Percentiles rank a stretch among this genome's conserved stretches.
phyloP scores from a whole-genome alignment of 2,113 vertebrate genomes.

The Platichthys stellatus region DNA sequence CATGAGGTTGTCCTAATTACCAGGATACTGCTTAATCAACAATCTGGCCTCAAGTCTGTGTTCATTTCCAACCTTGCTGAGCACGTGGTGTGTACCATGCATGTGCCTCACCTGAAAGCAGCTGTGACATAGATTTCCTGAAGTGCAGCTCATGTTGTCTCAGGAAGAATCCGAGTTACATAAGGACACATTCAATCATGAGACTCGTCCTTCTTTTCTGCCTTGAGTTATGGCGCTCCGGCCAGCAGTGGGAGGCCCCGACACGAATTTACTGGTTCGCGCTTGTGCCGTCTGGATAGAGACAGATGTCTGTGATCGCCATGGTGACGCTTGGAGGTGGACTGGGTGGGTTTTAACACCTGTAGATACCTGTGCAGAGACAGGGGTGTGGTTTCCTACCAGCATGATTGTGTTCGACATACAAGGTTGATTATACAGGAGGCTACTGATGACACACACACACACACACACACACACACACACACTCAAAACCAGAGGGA shows the following conservation, averaged over 20 bases:
- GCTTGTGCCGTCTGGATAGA: background rate
- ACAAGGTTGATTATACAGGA: slow-evolving; percentile 1
- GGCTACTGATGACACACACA: slow-evolving; percentile 1
- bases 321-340: slow-evolving; percentile 1
- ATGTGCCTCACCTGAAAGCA: background rate
- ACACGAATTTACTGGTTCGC: slow-evolving; percentile 11
- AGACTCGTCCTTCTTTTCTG: background rate
- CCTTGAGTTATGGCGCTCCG: background rate
- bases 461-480: background rate
- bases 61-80: background rate
- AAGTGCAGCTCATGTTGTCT: background rate
- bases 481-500: background rate
- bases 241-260: background rate
- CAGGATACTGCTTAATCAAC: background rate
- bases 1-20: background rate
- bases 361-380: slow-evolving; percentile 18
- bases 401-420: background rate
- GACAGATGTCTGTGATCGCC: slow-evolving; percentile 6
- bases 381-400: slow-evolving; percentile 34
- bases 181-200: slow-evolving; percentile 14
- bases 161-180: slow-evolving; percentile 1
- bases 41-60: background rate
- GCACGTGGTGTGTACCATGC: background rate
- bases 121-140: background rate
- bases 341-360: slow-evolving; percentile 27